Evolutionary conservation across 2,888 invertebrate species (phyloP), one percentile per base, ranked within the genome.

Genomic region (Microdon myrmicae): DNA sequence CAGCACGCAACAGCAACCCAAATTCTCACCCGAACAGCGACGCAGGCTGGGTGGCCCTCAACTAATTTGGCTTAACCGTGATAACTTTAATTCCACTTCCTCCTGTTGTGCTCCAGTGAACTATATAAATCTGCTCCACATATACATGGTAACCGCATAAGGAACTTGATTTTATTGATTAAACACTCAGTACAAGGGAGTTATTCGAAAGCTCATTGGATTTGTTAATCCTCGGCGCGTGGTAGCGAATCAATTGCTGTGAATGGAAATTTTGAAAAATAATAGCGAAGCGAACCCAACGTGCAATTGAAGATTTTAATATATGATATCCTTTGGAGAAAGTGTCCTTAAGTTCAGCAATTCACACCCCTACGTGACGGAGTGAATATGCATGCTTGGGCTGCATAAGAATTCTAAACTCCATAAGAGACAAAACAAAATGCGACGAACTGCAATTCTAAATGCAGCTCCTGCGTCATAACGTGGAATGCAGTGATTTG

Each of bases 21-120:
- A n/a, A n/a, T n/a, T n/a, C n/a, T n/a, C n/a, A n/a, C n/a, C n/a
- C n/a, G n/a, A n/a, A n/a, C n/a, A n/a, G n/a, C n/a, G n/a, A n/a
- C n/a, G n/a, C n/a, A n/a, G n/a, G n/a, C n/a, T n/a, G n/a, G n/a
- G n/a, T n/a, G n/a, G n/a, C n/a, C n/a, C n/a, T n/a, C n/a, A n/a
- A n/a, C n/a, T n/a, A n/a, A n/a, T n/a, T n/a, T n/a, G n/a, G n/a
- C n/a, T n/a, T n/a, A n/a, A n/a, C n/a, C n/a, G n/a, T n/a, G n/a
- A n/a, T n/a, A n/a, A n/a, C n/a, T n/a, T n/a, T n/a, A n/a, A n/a
- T n/a, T n/a, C n/a, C n/a, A n/a, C 51, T 31, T 38, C 53, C 43
- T 47, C 37, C 35, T 32, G 35, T 25, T n/a, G n/a, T 58, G 64
- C 32, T 64, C 53, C 37, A 64, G 58, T 64, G 64, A 64, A 64